These are phyloP conservation scores for Gymnothorax reevesii DNA, from an alignment of 2,797 vertebrate genomes.

Conservation along the genomic window DNA sequence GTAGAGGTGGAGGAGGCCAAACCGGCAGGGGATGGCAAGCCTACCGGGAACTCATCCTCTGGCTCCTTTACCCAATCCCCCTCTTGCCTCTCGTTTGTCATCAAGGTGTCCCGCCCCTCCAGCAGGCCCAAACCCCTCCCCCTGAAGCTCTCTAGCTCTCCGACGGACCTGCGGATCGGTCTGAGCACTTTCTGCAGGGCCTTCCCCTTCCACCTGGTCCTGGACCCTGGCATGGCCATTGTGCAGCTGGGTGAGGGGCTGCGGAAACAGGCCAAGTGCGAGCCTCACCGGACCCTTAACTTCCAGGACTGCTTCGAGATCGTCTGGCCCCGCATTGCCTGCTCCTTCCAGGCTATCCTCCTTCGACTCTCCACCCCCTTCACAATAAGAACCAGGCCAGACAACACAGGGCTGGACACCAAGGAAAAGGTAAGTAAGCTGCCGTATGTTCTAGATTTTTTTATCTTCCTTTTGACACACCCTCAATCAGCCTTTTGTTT, in stretches of 20 bases:
- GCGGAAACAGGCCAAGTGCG: slow-evolving; percentile 86
- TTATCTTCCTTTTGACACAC: background rate
- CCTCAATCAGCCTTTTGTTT: background rate
- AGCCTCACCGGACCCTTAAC: slow-evolving; percentile 80
- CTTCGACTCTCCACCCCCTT: slow-evolving; percentile 92
- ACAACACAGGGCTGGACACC: slow-evolving; percentile 78
- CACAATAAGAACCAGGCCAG: slow-evolving; percentile 89
- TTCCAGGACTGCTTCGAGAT: slow-evolving; percentile 96
- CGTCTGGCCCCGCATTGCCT: slow-evolving; percentile 89
- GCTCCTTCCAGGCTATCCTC: slow-evolving; percentile 89
- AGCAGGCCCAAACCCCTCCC: slow-evolving; percentile 69
- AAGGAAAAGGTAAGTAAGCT: slow-evolving; percentile 89
- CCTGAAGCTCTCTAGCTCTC: slow-evolving; percentile 78
- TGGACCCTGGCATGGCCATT: slow-evolving; percentile 88
- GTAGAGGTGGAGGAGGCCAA: slow-evolving; percentile 90
- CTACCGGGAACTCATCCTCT: slow-evolving; percentile 71
- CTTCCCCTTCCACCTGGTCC: slow-evolving; percentile 95
- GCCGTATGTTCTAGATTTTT: background rate
- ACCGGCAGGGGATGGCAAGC: slow-evolving; percentile 73
- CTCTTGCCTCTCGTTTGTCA: slow-evolving; percentile 82
- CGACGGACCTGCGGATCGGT: slow-evolving; percentile 87
- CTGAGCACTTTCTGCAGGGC: slow-evolving; percentile 95
- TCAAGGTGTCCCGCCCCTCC: slow-evolving; percentile 71
- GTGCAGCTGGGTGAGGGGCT: slow-evolving; percentile 95
- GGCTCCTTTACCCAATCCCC: slow-evolving; percentile 64